Percentiles rank a stretch among this genome's conserved stretches.
Evolutionary conservation across 2,113 vertebrate genomes (phyloP).

Genomic region (Platichthys flesus): DNA sequence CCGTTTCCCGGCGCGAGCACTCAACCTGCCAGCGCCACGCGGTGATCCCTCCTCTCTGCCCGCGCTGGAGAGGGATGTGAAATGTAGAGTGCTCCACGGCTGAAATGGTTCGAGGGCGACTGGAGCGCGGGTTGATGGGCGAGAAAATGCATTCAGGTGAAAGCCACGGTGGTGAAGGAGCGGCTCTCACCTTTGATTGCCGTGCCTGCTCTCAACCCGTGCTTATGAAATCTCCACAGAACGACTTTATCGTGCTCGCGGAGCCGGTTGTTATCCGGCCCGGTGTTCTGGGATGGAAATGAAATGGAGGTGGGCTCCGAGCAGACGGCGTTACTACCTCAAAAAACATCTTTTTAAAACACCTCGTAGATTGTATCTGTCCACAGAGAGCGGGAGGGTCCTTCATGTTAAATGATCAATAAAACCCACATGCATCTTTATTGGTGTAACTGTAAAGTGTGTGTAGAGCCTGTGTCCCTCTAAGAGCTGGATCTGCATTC

Average conservation of each 20-base stretch:
- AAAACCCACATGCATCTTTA: slow-evolving; percentile 18
- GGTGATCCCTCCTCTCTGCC: slow-evolving; percentile 66
- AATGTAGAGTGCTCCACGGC: slow-evolving; percentile 65
- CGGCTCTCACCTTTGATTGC: slow-evolving; percentile 72
- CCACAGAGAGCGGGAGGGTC: slow-evolving; percentile 5
- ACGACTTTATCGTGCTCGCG: slow-evolving; percentile 55
- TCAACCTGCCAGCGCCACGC: slow-evolving; percentile 55
- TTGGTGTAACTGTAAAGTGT: not conserved
- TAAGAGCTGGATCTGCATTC: not conserved
- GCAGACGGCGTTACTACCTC: slow-evolving; percentile 10
- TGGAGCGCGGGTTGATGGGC: slow-evolving; percentile 62
- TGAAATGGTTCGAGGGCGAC: slow-evolving; percentile 71
- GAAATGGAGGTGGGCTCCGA: slow-evolving; percentile 28
- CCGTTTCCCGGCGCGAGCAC: slow-evolving; percentile 54
- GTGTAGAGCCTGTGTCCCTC: too few relatives aligned
- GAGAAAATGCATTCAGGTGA: slow-evolving; percentile 74
- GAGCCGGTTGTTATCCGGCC: slow-evolving; percentile 53
- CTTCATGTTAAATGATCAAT: not conserved
- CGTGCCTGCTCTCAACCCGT: slow-evolving; percentile 65
- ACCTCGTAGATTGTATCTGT: slow-evolving; percentile 17
- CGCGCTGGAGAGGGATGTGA: slow-evolving; percentile 60
- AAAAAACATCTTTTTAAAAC: slow-evolving; percentile 21
- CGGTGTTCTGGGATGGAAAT: slow-evolving; percentile 34
- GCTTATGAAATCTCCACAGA: slow-evolving; percentile 65
- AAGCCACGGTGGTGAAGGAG: slow-evolving; percentile 61